A percentile compares a stretch with the other conserved stretches of the same genome.
phyloP scores from a whole-genome alignment of 64 coral and sea anemone species.

The Cladopsammia gracilis region DNA sequence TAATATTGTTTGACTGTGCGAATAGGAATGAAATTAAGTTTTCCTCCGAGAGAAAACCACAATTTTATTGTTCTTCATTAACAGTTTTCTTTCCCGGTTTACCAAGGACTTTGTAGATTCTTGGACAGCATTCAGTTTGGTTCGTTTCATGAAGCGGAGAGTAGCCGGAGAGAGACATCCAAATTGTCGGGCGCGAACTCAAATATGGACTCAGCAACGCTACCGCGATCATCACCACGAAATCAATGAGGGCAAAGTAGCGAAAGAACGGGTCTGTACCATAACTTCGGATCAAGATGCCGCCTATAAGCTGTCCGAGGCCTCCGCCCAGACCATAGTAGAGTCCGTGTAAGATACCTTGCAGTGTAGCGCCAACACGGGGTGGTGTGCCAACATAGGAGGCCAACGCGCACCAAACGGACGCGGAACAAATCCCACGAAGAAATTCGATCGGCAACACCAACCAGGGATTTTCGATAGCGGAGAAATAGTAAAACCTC shows the following conservation, averaged over 20 bases:
- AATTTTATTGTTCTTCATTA: neutral
- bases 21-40: neutral
- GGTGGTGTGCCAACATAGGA: conserved; percentile 92
- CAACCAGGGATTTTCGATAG: conserved; percentile 84
- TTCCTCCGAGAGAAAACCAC: neutral
- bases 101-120: neutral
- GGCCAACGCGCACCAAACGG: conserved; percentile 82
- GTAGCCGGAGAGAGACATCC: conserved; percentile 86
- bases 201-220: conserved; percentile 51
- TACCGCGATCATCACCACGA: conserved; percentile 69
- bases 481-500: conserved; percentile 92
- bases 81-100: neutral
- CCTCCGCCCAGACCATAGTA: conserved; percentile 92
- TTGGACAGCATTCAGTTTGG: conserved; percentile 8
- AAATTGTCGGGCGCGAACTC: conserved; percentile 63
- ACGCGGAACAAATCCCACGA: conserved; percentile 72
- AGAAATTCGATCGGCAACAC: conserved; percentile 94
- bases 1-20: too few relatives aligned
- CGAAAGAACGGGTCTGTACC: conserved; percentile 74
- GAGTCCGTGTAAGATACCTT: conserved; percentile 89
- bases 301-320: conserved; percentile 86
- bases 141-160: conserved; percentile 4
- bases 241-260: conserved; percentile 80
- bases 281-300: conserved; percentile 73
- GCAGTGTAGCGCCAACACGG: conserved; percentile 91